Conservation (phyloP, 2,113 vertebrate species). For the Marmota flaviventris region DNA sequence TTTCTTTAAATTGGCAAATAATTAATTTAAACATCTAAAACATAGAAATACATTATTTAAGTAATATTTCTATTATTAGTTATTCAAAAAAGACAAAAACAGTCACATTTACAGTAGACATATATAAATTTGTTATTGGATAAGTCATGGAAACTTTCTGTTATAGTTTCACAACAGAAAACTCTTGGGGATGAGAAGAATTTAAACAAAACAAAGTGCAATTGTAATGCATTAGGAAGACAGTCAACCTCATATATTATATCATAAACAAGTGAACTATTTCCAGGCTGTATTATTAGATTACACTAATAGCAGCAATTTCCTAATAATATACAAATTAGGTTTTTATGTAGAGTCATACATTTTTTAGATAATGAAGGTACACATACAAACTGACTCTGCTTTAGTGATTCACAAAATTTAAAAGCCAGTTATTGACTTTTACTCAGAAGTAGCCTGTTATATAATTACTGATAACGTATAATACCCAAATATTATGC, state of each 20-base stretch:
- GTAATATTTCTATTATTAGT: neutral
- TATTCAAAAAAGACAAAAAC: neutral
- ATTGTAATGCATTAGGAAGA: neutral
- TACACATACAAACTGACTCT: neutral
- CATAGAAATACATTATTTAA: neutral
- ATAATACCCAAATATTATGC: neutral
- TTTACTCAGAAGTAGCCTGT: neutral
- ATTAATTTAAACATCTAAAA: neutral
- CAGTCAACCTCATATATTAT: neutral
- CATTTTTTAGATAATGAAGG: constrained; percentile 48
- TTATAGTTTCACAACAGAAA: neutral
- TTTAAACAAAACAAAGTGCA: neutral
- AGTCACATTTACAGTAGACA: neutral
- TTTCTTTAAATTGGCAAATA: neutral
- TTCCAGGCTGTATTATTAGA: neutral
- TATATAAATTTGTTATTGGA: neutral
- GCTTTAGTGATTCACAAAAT: constrained; percentile 33
- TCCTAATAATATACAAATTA: neutral
- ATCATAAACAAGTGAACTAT: constrained; percentile 3
- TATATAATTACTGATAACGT: neutral
- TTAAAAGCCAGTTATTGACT: neutral
- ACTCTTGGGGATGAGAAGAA: neutral
- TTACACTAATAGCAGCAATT: constrained; percentile 23
- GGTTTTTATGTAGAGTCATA: neutral
- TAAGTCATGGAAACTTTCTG: neutral